phyloP scores from a whole-genome alignment of 2,888 invertebrate species.

The Drosophila seclusa region DNA sequence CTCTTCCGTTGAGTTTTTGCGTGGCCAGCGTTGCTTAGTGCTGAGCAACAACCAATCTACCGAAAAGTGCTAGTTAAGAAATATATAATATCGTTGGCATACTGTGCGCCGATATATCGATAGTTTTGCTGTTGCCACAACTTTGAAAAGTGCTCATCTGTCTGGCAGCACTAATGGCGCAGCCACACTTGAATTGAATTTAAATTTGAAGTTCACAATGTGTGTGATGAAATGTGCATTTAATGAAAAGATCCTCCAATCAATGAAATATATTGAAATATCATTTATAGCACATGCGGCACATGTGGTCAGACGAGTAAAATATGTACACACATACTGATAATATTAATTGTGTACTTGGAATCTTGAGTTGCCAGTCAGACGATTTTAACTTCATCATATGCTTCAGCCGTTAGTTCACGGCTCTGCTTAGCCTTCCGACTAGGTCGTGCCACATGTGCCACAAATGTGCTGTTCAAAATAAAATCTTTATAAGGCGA shows the following conservation, averaged over 20 bases:
- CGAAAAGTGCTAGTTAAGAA: constrained; percentile 33
- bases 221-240: not conserved
- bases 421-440: constrained; percentile 9
- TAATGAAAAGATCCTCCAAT: not conserved
- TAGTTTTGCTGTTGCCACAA: constrained; percentile 6
- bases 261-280: not conserved
- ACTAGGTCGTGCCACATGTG: constrained; percentile 35
- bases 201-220: constrained; percentile 15
- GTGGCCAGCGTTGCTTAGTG: constrained; percentile 42
- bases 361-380: not conserved
- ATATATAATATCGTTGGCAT: constrained; percentile 26
- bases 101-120: constrained; percentile 11
- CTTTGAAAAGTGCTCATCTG: not conserved
- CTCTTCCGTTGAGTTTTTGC: constrained; percentile 48
- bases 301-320: not conserved
- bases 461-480: constrained; percentile 43
- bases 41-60: constrained; percentile 26
- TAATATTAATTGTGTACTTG: not conserved
- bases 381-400: constrained; percentile 15
- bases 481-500: constrained; percentile 23
- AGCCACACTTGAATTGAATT: not conserved
- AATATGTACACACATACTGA: not conserved
- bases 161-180: constrained; percentile 25
- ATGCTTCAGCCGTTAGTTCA: constrained; percentile 27
- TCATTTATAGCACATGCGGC: not conserved